A percentile compares a stretch with the other conserved stretches of the same genome.
These are phyloP conservation scores for Tragelaphus scriptus DNA, from an alignment of 2,113 vertebrate species.

Conservation along the genomic window DNA sequence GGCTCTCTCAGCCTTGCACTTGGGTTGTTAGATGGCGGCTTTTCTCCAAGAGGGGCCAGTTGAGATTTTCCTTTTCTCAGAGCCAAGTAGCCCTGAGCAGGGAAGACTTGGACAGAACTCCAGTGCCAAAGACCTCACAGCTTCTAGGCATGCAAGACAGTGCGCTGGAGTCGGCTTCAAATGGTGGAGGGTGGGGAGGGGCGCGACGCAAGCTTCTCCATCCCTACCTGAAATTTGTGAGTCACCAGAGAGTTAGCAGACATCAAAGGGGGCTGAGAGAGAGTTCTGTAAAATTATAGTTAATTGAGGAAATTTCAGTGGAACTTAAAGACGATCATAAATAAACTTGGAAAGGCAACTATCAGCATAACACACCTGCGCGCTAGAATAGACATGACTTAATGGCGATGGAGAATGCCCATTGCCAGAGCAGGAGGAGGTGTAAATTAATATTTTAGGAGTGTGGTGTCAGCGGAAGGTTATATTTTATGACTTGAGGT, in stretches of 20 bases:
- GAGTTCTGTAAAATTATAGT: conserved; percentile 25
- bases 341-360: conserved; percentile 33
- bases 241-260: not conserved
- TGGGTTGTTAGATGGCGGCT: not conserved
- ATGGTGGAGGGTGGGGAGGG: not conserved
- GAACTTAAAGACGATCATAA: conserved; percentile 12
- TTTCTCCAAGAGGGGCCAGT: not conserved
- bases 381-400: not conserved
- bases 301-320: conserved; percentile 45
- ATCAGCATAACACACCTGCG: not conserved
- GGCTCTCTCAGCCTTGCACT: not conserved
- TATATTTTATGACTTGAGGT: conserved; percentile 47
- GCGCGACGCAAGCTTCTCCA: accelerated
- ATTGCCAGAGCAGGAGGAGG: not conserved
- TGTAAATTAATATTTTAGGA: conserved; percentile 41
- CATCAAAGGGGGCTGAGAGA: not conserved
- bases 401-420: not conserved
- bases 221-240: not conserved
- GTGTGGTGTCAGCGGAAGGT: conserved; percentile 49
- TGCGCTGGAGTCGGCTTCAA: not conserved
- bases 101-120: not conserved
- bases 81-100: too few relatives aligned
- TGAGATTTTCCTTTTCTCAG: not conserved
- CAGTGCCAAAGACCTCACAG: not conserved
- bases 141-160: not conserved